phyloP scores from a whole-genome alignment of 2,113 vertebrate genomes.

The Acrocephalus arundinaceus region DNA sequence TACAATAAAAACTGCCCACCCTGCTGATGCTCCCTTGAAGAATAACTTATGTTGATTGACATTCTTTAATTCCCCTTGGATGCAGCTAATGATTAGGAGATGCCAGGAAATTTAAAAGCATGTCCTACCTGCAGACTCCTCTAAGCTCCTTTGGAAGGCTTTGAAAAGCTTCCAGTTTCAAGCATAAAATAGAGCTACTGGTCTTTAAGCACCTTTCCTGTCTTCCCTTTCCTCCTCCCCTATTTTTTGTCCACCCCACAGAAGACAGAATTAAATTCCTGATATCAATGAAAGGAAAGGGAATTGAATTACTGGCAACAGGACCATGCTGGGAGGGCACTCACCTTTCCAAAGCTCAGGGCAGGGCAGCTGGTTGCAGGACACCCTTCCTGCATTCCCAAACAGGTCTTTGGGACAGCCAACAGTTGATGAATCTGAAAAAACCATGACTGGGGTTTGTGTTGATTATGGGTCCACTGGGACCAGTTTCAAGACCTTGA shows the following conservation, averaged over 20 bases:
- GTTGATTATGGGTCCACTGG: background rate
- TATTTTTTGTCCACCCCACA: background rate
- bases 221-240: background rate
- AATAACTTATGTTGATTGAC: constrained; percentile 63
- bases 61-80: constrained; percentile 54
- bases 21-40: constrained; percentile 34
- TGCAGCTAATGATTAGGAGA: constrained; percentile 57
- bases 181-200: background rate
- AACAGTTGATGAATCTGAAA: background rate
- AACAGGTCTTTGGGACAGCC: background rate
- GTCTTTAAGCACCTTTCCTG: background rate
- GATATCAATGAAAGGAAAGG: background rate
- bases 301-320: background rate
- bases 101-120: constrained; percentile 33
- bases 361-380: background rate
- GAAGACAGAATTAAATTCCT: background rate
- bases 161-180: constrained; percentile 24
- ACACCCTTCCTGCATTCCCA: background rate
- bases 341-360: background rate
- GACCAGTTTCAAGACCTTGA: background rate
- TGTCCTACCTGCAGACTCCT: constrained; percentile 18
- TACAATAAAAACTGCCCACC: constrained; percentile 58
- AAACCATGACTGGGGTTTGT: background rate
- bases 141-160: constrained; percentile 44
- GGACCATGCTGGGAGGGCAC: background rate